Evolutionary conservation across 2,888 invertebrate species (phyloP), one percentile per base, ranked within the genome.

Genomic region (Encarsia formosa): DNA sequence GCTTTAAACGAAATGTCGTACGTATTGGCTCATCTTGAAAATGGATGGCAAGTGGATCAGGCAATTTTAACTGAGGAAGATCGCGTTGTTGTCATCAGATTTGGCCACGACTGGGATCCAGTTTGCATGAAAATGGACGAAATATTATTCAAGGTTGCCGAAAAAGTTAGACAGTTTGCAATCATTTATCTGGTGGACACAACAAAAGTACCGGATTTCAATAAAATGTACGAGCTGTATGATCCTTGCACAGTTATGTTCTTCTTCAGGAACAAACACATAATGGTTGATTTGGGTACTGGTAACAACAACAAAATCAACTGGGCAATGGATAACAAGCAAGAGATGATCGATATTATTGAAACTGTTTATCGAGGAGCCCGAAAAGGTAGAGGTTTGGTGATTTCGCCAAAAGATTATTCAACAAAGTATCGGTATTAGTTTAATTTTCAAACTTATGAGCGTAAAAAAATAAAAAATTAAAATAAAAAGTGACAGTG

Each of bases 81-180:
- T 71, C 80, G 98, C 60, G 96, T 97, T 41, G 97, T 99, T 65
- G 94, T 98, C 76, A 96, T 99, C 57, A 82, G 98, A 51, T 99
- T 99, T 75, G 99, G 99, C 0, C 98, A 99, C 73, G 99, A 99
- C 81, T 99, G 98, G 98, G 99, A 99, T 73, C 98, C 99, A 1
- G 94, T 96, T 1, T 99, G 99, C 72, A 99, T 99, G 99, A 95
- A 97, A 77, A 99, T 99, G 98, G 99, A 99, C 67, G 99, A 99
- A 79, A 93, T 94, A 1, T 77, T 96, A 35, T 96, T 93, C 74
- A 92, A 91, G 67, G 94, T 96, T 47, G 95, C 95, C 0, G 94
- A 95, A 67, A 97, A 97, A 81, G 93, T 97, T 3, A 99, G 99
- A 75, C 98, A 99, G 74, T 99, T 99, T 78, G 97, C 98, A 0